Percentiles rank a stretch among this genome's conserved stretches.
phyloP scores from a whole-genome alignment of 2,888 invertebrate genomes.

The Apotomis capreana region DNA sequence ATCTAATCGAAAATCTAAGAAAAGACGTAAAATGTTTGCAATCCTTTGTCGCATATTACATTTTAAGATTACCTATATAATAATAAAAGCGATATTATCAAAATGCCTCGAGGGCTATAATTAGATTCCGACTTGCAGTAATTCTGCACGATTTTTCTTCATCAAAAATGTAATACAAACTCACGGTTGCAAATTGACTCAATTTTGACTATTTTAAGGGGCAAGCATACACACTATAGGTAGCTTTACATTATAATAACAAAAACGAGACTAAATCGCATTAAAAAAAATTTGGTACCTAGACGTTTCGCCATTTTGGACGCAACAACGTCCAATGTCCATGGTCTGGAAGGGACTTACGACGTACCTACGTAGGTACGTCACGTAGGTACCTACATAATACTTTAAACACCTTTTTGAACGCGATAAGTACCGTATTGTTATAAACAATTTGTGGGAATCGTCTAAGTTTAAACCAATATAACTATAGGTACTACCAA shows the following conservation, averaged over 20 bases:
- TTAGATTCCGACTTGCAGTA: neutral
- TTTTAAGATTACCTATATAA: conserved; percentile 2
- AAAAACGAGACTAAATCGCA: too few relatives aligned
- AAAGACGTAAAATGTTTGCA: neutral
- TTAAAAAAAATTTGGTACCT: too few relatives aligned
- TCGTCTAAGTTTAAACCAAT: too few relatives aligned
- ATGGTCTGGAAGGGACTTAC: too few relatives aligned
- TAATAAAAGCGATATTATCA: neutral
- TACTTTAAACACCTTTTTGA: neutral
- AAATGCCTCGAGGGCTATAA: conserved; percentile 14
- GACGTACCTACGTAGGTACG: too few relatives aligned
- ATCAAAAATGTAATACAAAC: conserved; percentile 5
- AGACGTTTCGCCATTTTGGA: too few relatives aligned
- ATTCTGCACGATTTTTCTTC: neutral
- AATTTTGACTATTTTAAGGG: neutral
- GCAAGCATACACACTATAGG: neutral
- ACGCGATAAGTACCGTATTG: too few relatives aligned
- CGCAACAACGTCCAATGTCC: too few relatives aligned
- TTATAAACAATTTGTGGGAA: too few relatives aligned
- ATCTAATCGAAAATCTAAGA: neutral
- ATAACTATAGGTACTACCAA: neutral
- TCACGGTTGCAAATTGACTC: neutral
- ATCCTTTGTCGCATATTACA: neutral
- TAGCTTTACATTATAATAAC: too few relatives aligned
- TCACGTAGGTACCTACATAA: too few relatives aligned